phyloP scores from a whole-genome alignment of 2,797 vertebrate species.

The Melanotaenia nigrans region DNA sequence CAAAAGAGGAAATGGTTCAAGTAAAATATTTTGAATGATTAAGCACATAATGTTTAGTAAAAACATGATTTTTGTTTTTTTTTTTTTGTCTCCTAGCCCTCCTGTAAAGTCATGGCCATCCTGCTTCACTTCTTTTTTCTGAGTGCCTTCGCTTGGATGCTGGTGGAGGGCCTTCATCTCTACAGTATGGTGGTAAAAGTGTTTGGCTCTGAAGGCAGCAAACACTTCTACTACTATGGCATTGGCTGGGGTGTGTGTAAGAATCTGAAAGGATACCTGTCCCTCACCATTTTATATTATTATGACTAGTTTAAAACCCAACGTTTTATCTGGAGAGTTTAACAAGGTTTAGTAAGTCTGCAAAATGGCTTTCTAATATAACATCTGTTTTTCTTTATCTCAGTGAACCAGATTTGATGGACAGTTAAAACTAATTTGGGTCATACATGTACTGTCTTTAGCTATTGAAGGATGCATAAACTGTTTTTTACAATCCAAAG shows the following conservation, averaged over 20 bases:
- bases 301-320: constrained; percentile 2
- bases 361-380: constrained; percentile 40
- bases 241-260: constrained; percentile 92
- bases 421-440: constrained; percentile 52
- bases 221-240: constrained; percentile 94
- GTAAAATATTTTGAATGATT: not conserved
- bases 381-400: constrained; percentile 34
- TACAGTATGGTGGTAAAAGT: constrained; percentile 99
- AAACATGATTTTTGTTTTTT: constrained; percentile 5
- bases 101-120: constrained; percentile 90
- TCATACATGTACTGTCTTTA: constrained; percentile 41
- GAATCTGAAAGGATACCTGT: not conserved
- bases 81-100: constrained; percentile 75
- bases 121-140: constrained; percentile 97
- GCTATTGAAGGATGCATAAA: constrained; percentile 51
- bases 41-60: constrained; percentile 1
- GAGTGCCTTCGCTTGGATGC: constrained; percentile 96
- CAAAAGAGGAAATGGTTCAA: too few species aligned
- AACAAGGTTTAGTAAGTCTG: constrained; percentile 39
- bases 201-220: constrained; percentile 96
- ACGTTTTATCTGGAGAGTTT: not conserved
- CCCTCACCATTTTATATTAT: not conserved
- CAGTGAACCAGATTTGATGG: constrained; percentile 45
- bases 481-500: constrained; percentile 69
- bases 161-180: constrained; percentile 97